phyloP scores from a whole-genome alignment of 1,140 invertebrate species.

The Steinernema khuongi region DNA sequence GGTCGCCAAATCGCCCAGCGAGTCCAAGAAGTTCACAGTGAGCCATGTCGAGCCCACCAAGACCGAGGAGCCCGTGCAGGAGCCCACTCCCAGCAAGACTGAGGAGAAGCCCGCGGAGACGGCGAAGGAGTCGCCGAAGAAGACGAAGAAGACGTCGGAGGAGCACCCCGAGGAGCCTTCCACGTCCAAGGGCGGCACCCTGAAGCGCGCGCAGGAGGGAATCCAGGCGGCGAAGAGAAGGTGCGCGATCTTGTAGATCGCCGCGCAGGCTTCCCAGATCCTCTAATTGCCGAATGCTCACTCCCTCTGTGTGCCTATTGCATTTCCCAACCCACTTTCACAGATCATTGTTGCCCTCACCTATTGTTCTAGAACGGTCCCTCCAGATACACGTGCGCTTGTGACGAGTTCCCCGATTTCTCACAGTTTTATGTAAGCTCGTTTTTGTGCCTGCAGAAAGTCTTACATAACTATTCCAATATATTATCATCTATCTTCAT shows the following conservation, averaged over 20 bases:
- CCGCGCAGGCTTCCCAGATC: neutral
- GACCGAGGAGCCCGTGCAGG: neutral
- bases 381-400: neutral
- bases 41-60: neutral
- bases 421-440: neutral
- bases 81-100: neutral
- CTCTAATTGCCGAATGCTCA: neutral
- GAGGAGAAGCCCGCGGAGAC: neutral
- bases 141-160: neutral
- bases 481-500: neutral
- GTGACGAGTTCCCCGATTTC: neutral
- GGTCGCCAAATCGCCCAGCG: neutral
- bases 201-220: conserved; percentile 5
- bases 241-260: neutral
- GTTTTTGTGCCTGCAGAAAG: neutral
- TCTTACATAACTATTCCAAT: neutral
- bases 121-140: neutral
- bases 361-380: neutral
- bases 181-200: neutral
- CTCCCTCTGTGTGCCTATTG: neutral
- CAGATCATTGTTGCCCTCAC: neutral
- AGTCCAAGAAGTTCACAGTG: neutral
- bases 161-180: neutral
- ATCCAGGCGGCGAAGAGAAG: neutral
- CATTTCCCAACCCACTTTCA: neutral